Percentiles rank a stretch among this genome's conserved stretches.
phyloP scores from a whole-genome alignment of 2,113 vertebrate species.

The Nothocercus nigrocapillus region DNA sequence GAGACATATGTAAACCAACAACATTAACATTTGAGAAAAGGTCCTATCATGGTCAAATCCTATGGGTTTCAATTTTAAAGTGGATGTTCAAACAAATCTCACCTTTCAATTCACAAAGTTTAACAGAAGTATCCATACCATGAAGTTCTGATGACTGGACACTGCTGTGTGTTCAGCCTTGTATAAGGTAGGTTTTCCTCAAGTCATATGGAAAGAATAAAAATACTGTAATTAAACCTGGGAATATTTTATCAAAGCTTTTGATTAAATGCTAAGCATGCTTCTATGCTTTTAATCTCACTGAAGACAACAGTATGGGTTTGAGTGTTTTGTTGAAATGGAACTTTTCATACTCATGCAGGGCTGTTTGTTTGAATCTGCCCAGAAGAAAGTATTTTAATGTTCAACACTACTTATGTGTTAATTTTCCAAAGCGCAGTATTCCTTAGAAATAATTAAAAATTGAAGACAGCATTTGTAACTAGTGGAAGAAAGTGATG shows the following conservation, averaged over 20 bases:
- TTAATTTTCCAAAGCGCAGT: background rate
- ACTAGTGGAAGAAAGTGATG: constrained; percentile 7
- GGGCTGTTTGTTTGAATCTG: background rate
- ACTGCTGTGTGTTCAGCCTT: background rate
- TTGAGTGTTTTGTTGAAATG: background rate
- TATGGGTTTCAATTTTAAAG: background rate
- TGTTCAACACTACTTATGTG: background rate
- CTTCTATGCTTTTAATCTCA: background rate
- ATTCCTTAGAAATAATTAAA: background rate
- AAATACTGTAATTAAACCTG: background rate
- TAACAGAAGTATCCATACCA: background rate
- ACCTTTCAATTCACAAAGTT: background rate
- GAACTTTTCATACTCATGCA: background rate
- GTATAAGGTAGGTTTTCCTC: background rate
- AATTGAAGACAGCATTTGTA: background rate
- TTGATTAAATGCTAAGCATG: background rate
- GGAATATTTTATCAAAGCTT: background rate
- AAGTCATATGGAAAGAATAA: background rate
- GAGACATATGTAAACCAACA: background rate
- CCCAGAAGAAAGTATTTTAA: background rate
- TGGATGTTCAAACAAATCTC: background rate
- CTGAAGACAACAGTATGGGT: background rate
- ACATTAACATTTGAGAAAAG: background rate
- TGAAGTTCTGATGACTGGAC: background rate
- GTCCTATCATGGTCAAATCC: background rate